phyloP scores from a whole-genome alignment of 2,888 invertebrate genomes.

The Nymphalis urticae region DNA sequence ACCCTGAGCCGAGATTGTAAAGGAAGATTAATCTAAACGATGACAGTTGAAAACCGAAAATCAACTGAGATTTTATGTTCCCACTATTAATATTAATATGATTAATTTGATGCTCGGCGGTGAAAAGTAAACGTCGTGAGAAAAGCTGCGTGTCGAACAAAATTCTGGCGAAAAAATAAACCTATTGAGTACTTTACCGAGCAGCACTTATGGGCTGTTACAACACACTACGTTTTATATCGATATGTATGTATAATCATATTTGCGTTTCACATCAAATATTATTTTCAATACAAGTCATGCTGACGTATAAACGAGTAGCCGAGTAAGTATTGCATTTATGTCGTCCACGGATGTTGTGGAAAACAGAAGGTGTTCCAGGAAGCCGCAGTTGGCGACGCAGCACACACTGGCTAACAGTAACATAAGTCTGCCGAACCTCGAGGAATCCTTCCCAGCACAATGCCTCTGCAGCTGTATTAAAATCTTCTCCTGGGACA shows the following conservation, averaged over 20 bases:
- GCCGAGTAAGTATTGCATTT: constrained; percentile 56
- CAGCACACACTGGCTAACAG: constrained; percentile 85
- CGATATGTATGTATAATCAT: constrained; percentile 13
- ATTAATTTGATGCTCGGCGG: too few species aligned
- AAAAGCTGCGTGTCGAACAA: too few species aligned
- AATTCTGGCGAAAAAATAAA: too few species aligned
- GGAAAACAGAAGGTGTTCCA: constrained; percentile 88
- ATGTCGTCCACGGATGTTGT: constrained; percentile 78
- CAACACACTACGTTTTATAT: not conserved
- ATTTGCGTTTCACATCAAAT: constrained; percentile 7
- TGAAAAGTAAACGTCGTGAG: too few species aligned
- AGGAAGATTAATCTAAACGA: too few species aligned
- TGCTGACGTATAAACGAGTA: constrained; percentile 56
- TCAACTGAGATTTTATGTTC: too few species aligned
- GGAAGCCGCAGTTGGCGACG: constrained; percentile 53
- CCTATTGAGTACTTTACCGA: too few species aligned
- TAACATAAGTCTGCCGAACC: constrained; percentile 88
- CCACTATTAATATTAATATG: too few species aligned
- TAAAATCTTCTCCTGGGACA: constrained; percentile 91
- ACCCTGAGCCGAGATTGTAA: too few species aligned
- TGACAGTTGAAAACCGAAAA: too few species aligned
- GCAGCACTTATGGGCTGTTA: too few species aligned
- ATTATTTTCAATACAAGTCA: constrained; percentile 11
- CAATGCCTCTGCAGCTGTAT: constrained; percentile 89
- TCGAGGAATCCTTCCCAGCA: constrained; percentile 66